Base-by-base conservation (phyloP, 1,140 invertebrate species). In the Drosophila tani region DNA sequence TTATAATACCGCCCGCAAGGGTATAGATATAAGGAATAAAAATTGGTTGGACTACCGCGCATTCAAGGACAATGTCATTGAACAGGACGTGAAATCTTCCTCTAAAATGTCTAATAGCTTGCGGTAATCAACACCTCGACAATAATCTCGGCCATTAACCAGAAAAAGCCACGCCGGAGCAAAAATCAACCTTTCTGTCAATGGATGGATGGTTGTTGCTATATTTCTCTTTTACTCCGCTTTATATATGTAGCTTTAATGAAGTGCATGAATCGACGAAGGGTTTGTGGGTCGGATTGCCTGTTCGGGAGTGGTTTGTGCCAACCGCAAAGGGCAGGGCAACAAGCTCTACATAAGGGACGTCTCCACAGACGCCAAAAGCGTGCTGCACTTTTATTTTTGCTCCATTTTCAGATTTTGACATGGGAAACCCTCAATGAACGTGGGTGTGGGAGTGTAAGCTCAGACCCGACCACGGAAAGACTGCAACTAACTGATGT, bases 241-340 rank as follows among this genome's bases (percentile, higher is more conserved):
- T 58, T 79, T 67, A 79, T 79, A 79, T 79, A 73, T 79, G 78
- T 73, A 57, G 50, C 66, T 79, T 79, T 74, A 79, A 79, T 73
- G 75, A 79, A 73, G 47, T 77, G 74, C 41, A 68, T 64, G 56
- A 69, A 77, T 46, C 53, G 49, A 38, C 40, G 40, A 40, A 50
- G 40, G 41, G 71, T 62, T 66, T 63, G 63, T 15, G 63, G 63
- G 38, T 19, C 4, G 45, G 9, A 27, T 17, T 24, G 50, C 19
- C 14, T 43, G 38, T 4, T 19, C 45, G 27, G 63, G 62, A 51
- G 63, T 38, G 55, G 56, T 41, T 49, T 46, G 41, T 55, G 38
- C 63, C 56, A 69, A 79, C 57, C 76, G 51, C 58, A 79, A 27
- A 76, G 17, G 60, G 50, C 49, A 73, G 46, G 38, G 17, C 19